Conservation (phyloP, 2,888 invertebrate genomes). For the Polydrusus cervinus region DNA sequence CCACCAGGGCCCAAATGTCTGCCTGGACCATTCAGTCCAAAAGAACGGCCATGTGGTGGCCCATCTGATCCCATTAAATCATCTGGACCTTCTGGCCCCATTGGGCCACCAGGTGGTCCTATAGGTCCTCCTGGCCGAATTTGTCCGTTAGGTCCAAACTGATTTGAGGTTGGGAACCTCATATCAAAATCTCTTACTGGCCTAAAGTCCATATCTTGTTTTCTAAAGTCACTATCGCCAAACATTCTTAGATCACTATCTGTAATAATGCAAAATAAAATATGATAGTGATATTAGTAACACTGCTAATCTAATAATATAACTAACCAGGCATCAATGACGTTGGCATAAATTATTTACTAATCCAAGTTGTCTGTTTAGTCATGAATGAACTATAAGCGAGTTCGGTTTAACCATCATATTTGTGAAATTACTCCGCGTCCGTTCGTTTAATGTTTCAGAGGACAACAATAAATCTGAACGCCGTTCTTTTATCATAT, state of each 20-base stretch:
- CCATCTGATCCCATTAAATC: slow-evolving; percentile 15
- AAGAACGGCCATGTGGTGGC: background rate
- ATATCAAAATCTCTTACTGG: slow-evolving; percentile 63
- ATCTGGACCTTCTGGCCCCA: background rate
- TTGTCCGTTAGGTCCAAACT: slow-evolving; percentile 42
- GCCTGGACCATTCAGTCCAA: background rate
- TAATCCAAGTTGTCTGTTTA: too few species aligned
- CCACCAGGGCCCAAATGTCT: slow-evolving; percentile 1
- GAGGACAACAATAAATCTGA: too few species aligned
- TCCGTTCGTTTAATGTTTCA: too few species aligned
- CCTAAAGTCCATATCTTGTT: slow-evolving; percentile 61
- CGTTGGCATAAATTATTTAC: too few species aligned
- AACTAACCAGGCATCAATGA: too few species aligned
- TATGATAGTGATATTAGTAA: background rate
- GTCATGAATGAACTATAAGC: too few species aligned
- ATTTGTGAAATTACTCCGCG: too few species aligned
- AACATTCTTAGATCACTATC: slow-evolving; percentile 62
- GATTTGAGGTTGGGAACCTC: slow-evolving; percentile 56
- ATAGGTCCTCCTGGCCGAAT: slow-evolving; percentile 28
- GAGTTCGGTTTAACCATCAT: too few species aligned
- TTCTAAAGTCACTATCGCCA: slow-evolving; percentile 58
- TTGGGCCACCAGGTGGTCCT: background rate
- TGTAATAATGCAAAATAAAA: slow-evolving; percentile 10
- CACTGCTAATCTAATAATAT: too few species aligned
- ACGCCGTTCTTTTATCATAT: too few species aligned